Percentiles rank a stretch among this genome's conserved stretches.
These are phyloP conservation scores for Stramonita haemastoma DNA, from an alignment of 2,888 invertebrate genomes.

Conservation along the genomic window DNA sequence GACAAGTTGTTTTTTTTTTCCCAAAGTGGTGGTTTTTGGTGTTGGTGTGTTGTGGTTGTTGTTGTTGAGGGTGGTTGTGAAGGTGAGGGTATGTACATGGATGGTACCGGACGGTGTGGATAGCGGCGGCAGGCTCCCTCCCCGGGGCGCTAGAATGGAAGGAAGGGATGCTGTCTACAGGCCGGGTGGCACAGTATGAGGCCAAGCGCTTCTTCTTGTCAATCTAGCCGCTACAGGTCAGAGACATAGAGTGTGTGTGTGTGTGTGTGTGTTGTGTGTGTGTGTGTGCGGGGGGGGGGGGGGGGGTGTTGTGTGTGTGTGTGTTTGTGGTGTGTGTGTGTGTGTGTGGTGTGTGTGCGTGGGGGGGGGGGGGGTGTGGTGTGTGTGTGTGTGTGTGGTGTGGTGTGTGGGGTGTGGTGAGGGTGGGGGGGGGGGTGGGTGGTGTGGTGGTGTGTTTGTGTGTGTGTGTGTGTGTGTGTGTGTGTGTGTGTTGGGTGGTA, in stretches of 20 bases:
- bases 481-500: no score
- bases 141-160: constrained; percentile 35
- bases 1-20: no score
- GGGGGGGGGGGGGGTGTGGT: no score
- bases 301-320: no score
- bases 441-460: no score
- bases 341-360: no score
- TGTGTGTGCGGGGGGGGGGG: no score
- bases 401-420: no score
- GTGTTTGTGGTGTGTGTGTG: no score
- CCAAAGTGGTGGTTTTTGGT: background rate
- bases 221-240: constrained; percentile 51
- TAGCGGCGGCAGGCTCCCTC: background rate
- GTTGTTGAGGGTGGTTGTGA: background rate
- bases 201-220: constrained; percentile 44
- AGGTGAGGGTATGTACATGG: background rate
- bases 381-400: background rate
- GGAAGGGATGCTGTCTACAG: constrained; percentile 32
- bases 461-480: no score
- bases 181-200: constrained; percentile 49
- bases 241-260: background rate
- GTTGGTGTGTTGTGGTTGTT: background rate
- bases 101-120: background rate
- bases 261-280: background rate
- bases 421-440: no score